These are phyloP conservation scores for Trichoplax adhaerens DNA, from an alignment of 37 sponge, comb jelly and placozoan genomes.

Conservation along the genomic window DNA sequence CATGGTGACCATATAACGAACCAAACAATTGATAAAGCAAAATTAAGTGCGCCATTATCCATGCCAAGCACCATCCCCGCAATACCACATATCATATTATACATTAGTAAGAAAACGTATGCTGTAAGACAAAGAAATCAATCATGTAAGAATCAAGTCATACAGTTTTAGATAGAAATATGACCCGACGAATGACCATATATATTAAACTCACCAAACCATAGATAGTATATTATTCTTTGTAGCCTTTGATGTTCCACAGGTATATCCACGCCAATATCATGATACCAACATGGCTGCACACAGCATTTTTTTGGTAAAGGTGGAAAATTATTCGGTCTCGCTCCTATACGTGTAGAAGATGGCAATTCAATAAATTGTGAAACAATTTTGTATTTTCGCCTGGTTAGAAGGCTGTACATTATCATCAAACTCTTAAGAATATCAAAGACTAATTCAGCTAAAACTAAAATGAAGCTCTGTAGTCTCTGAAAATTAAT, in stretches of 20 bases:
- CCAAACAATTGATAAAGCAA: slow-evolving; percentile 40
- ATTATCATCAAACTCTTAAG: no score
- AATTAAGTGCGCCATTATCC: background rate
- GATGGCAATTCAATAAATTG: no score
- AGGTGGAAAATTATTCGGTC: slow-evolving; percentile 81
- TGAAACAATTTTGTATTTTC: no score
- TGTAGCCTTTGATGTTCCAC: slow-evolving; percentile 5
- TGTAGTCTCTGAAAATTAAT: no score
- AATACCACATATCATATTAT: slow-evolving; percentile 29
- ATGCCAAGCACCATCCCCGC: slow-evolving; percentile 4
- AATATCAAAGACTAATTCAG: no score
- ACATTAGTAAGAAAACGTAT: slow-evolving; percentile 20
- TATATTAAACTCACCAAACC: background rate
- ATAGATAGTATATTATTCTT: slow-evolving; percentile 4
- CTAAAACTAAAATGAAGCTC: no score
- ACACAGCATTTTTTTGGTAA: slow-evolving; percentile 42
- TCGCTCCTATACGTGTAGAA: slow-evolving; percentile 3
- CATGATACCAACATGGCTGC: slow-evolving; percentile 86
- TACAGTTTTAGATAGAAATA: no score
- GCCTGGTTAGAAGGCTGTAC: no score
- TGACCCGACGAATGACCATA: background rate
- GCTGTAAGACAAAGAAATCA: slow-evolving; percentile 16
- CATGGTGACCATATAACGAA: slow-evolving; percentile 1
- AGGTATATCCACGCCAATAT: slow-evolving; percentile 72
- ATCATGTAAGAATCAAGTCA: no score